These are phyloP conservation scores for Gallinago jamesoni DNA, from an alignment of 2,113 vertebrate species.

Conservation along the genomic window DNA sequence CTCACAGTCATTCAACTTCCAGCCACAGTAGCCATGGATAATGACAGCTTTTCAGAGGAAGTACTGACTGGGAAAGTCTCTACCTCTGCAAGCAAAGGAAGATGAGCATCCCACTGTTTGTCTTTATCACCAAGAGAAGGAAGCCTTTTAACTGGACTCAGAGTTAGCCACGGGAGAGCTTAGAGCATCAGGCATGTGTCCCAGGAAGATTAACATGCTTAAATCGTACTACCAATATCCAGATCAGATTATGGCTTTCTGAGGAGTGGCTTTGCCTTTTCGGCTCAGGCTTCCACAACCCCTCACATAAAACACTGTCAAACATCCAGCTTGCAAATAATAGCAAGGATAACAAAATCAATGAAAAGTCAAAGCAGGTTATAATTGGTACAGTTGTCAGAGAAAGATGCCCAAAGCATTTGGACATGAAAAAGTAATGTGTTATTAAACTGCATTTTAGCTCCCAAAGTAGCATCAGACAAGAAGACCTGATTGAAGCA, in stretches of 20 bases:
- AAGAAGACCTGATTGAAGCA: neutral
- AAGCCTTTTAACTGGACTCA: neutral
- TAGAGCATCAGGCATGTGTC: neutral
- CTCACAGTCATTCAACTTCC: neutral
- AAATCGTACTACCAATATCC: rapidly evolving
- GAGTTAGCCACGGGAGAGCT: too few relatives aligned
- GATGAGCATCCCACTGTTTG: neutral
- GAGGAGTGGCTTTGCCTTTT: neutral
- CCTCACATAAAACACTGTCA: neutral
- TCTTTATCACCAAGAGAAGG: neutral
- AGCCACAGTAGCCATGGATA: neutral
- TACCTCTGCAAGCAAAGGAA: neutral
- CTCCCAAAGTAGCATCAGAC: neutral
- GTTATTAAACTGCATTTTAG: neutral
- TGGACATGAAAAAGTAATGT: neutral
- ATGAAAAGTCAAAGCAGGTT: neutral
- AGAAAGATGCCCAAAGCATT: neutral
- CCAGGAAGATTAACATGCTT: neutral
- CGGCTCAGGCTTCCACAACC: neutral
- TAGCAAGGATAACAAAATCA: neutral
- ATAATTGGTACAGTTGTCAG: neutral
- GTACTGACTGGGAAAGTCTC: too few relatives aligned
- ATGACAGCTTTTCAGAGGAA: neutral
- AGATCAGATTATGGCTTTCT: neutral
- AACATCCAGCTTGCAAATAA: neutral